These are phyloP conservation scores for Actias luna DNA, from an alignment of 2,888 invertebrate species.

Conservation along the genomic window DNA sequence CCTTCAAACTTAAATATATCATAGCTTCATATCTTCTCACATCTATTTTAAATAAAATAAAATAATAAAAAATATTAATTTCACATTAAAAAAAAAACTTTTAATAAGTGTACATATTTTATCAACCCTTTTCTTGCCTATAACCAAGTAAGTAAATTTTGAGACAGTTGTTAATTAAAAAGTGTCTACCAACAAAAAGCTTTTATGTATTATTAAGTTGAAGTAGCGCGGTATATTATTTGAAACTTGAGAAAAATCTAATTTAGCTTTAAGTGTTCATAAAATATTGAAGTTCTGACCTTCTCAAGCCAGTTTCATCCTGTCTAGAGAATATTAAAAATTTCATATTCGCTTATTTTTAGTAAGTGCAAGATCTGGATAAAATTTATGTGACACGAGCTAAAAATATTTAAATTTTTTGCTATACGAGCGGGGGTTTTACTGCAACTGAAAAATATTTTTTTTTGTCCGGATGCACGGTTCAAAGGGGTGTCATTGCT, in stretches of 20 bases:
- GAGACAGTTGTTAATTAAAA: conserved; percentile 37
- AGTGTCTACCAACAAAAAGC: conserved; percentile 32
- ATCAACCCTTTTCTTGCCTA: neutral
- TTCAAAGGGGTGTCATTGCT: conserved; percentile 55
- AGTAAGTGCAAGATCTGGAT: conserved; percentile 34
- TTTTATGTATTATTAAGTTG: conserved; percentile 32
- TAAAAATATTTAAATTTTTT: conserved; percentile 29
- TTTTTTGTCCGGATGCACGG: conserved; percentile 36
- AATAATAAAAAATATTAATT: neutral
- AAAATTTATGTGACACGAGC: conserved; percentile 30
- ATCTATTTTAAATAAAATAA: neutral
- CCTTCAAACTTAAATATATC: too few relatives aligned
- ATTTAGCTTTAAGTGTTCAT: conserved; percentile 67
- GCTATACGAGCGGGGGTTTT: conserved; percentile 22
- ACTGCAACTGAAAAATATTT: conserved; percentile 14
- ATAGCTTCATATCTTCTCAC: neutral
- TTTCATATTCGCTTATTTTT: conserved; percentile 55
- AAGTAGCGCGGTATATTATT: conserved; percentile 37
- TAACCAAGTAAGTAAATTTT: conserved; percentile 26
- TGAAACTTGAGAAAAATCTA: conserved; percentile 53
- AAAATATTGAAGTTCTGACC: conserved; percentile 65
- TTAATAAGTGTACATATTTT: neutral
- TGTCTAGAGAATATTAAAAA: conserved; percentile 67
- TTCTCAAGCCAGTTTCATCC: conserved; percentile 51
- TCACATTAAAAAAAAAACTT: neutral